These are phyloP conservation scores for Euwallacea fornicatus DNA, from an alignment of 1,140 invertebrate genomes.

Conservation along the genomic window DNA sequence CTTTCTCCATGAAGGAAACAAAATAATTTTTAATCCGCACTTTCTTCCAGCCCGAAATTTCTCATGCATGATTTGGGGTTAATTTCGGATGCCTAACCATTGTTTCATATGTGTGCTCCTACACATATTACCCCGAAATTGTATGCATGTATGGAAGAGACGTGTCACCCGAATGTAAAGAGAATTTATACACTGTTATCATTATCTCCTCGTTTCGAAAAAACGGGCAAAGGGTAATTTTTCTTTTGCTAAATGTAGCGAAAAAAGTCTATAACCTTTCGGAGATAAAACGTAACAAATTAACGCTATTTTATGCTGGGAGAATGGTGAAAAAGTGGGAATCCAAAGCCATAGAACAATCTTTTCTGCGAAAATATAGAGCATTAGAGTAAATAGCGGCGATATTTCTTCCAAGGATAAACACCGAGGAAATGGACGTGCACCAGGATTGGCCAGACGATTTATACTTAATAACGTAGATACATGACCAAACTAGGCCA, in stretches of 20 bases:
- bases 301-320: slow-evolving; percentile 31
- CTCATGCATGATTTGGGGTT: too few relatives aligned
- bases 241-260: slow-evolving; percentile 16
- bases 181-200: slow-evolving; percentile 7
- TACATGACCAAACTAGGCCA: slow-evolving; percentile 14
- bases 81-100: too few relatives aligned
- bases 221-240: slow-evolving; percentile 8
- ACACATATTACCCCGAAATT: too few relatives aligned
- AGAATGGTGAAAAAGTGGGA: slow-evolving; percentile 25
- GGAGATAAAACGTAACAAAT: slow-evolving; percentile 29
- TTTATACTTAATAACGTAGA: slow-evolving; percentile 34
- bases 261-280: slow-evolving; percentile 15
- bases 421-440: slow-evolving; percentile 34
- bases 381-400: slow-evolving; percentile 34
- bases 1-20: too few relatives aligned
- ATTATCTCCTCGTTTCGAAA: slow-evolving; percentile 1
- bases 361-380: slow-evolving; percentile 31
- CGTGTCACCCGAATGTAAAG: background rate
- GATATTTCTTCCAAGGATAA: slow-evolving; percentile 35
- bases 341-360: slow-evolving; percentile 26
- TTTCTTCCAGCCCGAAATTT: too few relatives aligned
- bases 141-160: too few relatives aligned
- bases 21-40: too few relatives aligned
- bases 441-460: slow-evolving; percentile 28
- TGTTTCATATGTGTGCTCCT: too few relatives aligned